phyloP scores from a whole-genome alignment of 2,888 invertebrate genomes.

The Nymphalis c-album region DNA sequence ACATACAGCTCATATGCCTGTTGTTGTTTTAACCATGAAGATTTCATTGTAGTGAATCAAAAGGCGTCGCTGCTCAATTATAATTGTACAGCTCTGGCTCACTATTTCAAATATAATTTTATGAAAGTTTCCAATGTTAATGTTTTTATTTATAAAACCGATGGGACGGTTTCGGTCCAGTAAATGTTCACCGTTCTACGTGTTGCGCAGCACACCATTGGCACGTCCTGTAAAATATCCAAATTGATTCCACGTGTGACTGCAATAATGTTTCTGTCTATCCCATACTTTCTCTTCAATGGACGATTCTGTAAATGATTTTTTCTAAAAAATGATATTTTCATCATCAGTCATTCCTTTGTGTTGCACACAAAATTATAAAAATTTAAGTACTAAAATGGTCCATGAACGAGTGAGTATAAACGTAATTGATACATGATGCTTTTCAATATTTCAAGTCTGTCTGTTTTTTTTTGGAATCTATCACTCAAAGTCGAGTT shows the following conservation, averaged over 20 bases:
- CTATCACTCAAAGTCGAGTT: too few species aligned
- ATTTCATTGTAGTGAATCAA: slow-evolving; percentile 34
- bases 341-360: too few species aligned
- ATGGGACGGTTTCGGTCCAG: slow-evolving; percentile 16
- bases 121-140: slow-evolving; percentile 10
- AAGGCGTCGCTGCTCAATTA: slow-evolving; percentile 36
- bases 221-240: slow-evolving; percentile 27
- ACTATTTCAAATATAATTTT: slow-evolving; percentile 13
- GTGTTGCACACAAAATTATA: not conserved
- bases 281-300: slow-evolving; percentile 17
- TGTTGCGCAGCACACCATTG: slow-evolving; percentile 30
- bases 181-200: slow-evolving; percentile 21
- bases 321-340: too few species aligned
- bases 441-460: not conserved
- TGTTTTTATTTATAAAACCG: slow-evolving; percentile 13
- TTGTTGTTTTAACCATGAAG: slow-evolving; percentile 20
- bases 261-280: slow-evolving; percentile 12
- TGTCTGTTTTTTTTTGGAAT: not conserved
- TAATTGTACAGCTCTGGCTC: slow-evolving; percentile 34
- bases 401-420: slow-evolving; percentile 22
- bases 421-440: slow-evolving; percentile 27
- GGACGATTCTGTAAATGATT: slow-evolving; percentile 12
- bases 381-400: not conserved
- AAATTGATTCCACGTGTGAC: slow-evolving; percentile 25
- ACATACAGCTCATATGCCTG: not conserved